Conservation (phyloP, 2,888 invertebrate species). For the Andrena camellia region DNA sequence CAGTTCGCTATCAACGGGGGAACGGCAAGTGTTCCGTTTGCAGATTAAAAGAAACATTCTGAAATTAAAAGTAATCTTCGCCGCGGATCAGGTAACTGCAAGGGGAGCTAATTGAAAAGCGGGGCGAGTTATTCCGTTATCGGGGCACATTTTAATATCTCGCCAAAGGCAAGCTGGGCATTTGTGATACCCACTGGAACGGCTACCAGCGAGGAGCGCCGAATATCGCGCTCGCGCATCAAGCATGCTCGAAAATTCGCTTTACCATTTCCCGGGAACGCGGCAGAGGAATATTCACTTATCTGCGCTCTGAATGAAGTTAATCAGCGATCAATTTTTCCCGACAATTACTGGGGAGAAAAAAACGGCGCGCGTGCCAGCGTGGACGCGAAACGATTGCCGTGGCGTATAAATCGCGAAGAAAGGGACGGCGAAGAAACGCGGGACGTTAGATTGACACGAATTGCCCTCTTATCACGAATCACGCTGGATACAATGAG, state of each 20-base stretch:
- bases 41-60: background rate
- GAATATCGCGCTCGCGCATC: background rate
- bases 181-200: background rate
- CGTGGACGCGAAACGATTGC: background rate
- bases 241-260: too few relatives aligned
- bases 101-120: conserved; percentile 4
- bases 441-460: background rate
- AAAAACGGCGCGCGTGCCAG: background rate
- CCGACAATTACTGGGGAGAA: background rate
- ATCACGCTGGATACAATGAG: conserved; percentile 6
- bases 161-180: background rate
- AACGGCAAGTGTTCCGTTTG: background rate
- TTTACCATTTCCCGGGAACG: too few relatives aligned
- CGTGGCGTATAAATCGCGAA: background rate
- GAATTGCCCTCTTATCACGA: conserved; percentile 26
- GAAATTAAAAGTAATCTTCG: background rate
- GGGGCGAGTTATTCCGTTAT: background rate
- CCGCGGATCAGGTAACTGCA: background rate
- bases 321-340: background rate
- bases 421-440: background rate
- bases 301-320: too few relatives aligned
- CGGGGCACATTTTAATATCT: background rate
- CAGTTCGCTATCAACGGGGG: background rate
- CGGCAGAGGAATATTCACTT: too few relatives aligned
- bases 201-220: background rate